These are phyloP conservation scores for Chloebia gouldiae DNA, from an alignment of 2,113 vertebrate species.

Conservation along the genomic window DNA sequence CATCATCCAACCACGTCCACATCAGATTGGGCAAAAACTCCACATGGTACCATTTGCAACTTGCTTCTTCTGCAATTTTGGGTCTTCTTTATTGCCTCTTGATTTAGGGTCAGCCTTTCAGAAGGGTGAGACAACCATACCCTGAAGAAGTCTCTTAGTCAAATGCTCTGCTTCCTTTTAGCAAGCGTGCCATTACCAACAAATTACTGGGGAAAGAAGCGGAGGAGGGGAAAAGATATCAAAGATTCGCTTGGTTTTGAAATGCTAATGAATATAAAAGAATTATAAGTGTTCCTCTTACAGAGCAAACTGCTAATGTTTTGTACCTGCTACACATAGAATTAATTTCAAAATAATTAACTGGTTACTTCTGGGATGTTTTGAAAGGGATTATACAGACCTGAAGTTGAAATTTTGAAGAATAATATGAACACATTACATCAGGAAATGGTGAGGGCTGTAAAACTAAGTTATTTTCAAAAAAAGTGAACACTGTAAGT, in stretches of 20 bases:
- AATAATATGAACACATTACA: not conserved
- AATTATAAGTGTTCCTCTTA: not conserved
- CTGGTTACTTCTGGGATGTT: not conserved
- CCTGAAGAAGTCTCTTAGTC: not conserved
- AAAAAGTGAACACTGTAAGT: not conserved
- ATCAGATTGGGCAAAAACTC: not conserved
- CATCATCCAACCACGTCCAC: not conserved
- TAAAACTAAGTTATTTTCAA: not conserved
- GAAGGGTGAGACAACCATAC: not conserved
- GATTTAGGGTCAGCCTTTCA: not conserved
- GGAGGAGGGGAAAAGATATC: not conserved
- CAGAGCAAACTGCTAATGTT: not conserved
- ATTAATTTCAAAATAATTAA: not conserved
- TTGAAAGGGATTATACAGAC: not conserved
- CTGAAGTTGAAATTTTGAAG: not conserved
- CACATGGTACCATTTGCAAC: not conserved
- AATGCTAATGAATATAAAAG: not conserved
- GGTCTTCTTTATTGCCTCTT: not conserved
- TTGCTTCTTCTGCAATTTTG: not conserved
- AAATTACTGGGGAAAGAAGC: not conserved
- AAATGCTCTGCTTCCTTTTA: not conserved
- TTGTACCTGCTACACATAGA: not conserved
- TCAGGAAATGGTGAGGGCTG: not conserved
- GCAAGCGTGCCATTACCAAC: not conserved
- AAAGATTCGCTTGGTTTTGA: conserved; percentile 2